A percentile compares a stretch with the other conserved stretches of the same genome.
phyloP scores from a whole-genome alignment of 2,888 invertebrate genomes.

The Chironomus riparius region DNA sequence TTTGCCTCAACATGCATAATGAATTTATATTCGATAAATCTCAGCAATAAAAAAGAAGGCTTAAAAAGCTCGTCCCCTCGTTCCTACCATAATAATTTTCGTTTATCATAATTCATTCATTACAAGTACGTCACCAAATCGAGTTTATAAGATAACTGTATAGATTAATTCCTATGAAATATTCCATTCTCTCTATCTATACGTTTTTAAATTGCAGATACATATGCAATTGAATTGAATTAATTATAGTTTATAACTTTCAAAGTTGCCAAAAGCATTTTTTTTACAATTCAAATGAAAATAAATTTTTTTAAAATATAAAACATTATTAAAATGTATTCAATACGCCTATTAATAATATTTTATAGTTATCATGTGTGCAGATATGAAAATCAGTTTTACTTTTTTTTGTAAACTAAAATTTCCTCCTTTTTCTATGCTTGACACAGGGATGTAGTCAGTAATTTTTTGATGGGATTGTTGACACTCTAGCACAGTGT shows the following conservation, averaged over 20 bases:
- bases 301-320: not conserved
- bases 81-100: too few species aligned
- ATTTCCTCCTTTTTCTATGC: too few species aligned
- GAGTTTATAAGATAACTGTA: constrained; percentile 1
- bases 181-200: not conserved
- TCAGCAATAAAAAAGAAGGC: not conserved
- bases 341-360: not conserved
- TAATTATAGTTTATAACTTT: not conserved
- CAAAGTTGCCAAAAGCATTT: constrained; percentile 25
- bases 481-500: too few species aligned
- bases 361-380: not conserved
- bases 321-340: not conserved
- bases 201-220: not conserved
- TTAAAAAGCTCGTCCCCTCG: not conserved
- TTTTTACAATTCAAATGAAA: not conserved
- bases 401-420: too few species aligned
- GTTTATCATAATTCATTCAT: too few species aligned
- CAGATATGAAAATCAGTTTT: too few species aligned
- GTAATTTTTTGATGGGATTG: too few species aligned
- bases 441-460: too few species aligned
- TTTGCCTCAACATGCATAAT: constrained; percentile 9
- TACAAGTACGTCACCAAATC: constrained; percentile 26
- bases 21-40: constrained; percentile 9
- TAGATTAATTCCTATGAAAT: not conserved
- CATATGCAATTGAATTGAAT: not conserved